These are phyloP conservation scores for Diglossa cyanea DNA, from an alignment of 2,797 vertebrate genomes.

Conservation along the genomic window DNA sequence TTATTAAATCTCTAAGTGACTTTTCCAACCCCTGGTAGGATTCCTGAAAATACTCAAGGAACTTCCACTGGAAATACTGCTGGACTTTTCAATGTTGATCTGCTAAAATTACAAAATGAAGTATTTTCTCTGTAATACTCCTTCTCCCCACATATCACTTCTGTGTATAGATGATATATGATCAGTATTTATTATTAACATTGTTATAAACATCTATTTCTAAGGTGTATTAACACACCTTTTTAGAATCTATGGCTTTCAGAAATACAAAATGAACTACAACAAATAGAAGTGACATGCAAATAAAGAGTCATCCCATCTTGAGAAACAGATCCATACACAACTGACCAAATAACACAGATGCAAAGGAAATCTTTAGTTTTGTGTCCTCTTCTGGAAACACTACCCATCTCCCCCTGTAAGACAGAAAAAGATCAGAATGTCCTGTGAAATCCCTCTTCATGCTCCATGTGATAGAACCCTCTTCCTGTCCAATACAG, in stretches of 20 bases:
- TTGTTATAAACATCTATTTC: constrained; percentile 45
- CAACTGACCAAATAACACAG: not conserved
- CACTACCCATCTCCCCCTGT: not conserved
- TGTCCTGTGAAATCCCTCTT: not conserved
- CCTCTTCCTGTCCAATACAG: not conserved
- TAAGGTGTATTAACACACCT: not conserved
- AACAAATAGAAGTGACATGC: not conserved
- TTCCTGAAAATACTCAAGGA: constrained; percentile 38
- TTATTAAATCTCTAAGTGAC: constrained; percentile 10
- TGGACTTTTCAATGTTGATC: not conserved
- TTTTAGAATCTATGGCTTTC: not conserved
- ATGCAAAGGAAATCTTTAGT: not conserved
- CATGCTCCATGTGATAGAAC: not conserved
- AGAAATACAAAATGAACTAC: not conserved
- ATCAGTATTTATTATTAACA: constrained; percentile 34
- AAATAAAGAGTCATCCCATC: not conserved
- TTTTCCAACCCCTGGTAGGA: constrained; percentile 59
- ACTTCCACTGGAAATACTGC: constrained; percentile 45
- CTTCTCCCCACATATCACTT: not conserved
- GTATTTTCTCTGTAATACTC: not conserved
- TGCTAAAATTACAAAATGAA: constrained; percentile 43
- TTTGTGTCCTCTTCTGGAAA: not conserved
- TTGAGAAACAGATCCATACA: not conserved
- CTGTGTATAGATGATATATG: not conserved
- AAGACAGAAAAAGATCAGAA: not conserved